Conservation (phyloP, 2,888 invertebrate genomes). For the Globia sparganii region DNA sequence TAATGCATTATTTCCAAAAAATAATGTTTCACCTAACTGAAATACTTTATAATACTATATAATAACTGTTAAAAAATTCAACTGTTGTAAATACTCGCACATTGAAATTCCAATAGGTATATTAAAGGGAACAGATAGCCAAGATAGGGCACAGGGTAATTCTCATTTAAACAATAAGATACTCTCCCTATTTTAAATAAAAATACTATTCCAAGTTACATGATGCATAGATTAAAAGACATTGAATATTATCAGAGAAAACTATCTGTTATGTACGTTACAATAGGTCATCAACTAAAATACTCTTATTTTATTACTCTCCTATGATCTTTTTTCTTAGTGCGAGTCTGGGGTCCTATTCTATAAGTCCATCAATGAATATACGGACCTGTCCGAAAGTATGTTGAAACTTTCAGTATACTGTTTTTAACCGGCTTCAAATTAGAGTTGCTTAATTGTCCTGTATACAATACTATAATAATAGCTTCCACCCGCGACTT, state of each 20-base stretch:
- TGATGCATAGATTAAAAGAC: conserved; percentile 19
- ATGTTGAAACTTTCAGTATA: background rate
- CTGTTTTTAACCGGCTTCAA: background rate
- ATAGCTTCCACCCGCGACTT: background rate
- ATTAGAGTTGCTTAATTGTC: background rate
- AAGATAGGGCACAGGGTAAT: conserved; percentile 64
- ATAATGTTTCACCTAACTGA: conserved; percentile 8
- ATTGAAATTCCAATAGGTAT: conserved; percentile 30
- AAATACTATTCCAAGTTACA: conserved; percentile 29
- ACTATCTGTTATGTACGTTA: conserved; percentile 10
- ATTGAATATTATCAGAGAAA: conserved; percentile 24
- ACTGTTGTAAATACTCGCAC: conserved; percentile 53
- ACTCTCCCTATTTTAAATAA: conserved; percentile 13
- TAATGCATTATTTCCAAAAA: conserved; percentile 1
- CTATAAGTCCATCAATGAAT: background rate
- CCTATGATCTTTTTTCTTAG: background rate
- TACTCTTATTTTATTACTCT: background rate
- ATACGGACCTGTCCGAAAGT: background rate
- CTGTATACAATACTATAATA: background rate
- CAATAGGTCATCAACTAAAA: background rate
- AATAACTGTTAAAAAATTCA: conserved; percentile 43
- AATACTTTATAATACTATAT: conserved; percentile 4
- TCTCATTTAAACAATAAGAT: conserved; percentile 26
- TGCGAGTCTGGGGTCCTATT: background rate
- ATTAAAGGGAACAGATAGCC: conserved; percentile 43